phyloP scores from a whole-genome alignment of 2,797 vertebrate species.

The Lagocephalus sceleratus region DNA sequence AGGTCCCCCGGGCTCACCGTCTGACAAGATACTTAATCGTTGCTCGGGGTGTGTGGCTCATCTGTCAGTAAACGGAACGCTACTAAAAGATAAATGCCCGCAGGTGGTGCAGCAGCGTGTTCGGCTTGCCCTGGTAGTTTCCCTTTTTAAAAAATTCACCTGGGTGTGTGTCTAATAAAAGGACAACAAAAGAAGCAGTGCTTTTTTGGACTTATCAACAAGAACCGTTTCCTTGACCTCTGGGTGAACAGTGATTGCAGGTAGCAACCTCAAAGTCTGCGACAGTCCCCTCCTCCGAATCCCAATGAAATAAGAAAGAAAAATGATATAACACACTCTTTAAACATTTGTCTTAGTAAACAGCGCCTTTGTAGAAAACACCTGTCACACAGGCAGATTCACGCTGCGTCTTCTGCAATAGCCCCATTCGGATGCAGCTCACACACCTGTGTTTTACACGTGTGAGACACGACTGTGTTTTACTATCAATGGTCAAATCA shows the following conservation, averaged over 20 bases:
- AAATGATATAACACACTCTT: no score
- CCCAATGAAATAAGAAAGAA: no score
- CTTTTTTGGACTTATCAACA: no score
- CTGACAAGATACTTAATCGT: conserved; percentile 34
- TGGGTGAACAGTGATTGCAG: no score
- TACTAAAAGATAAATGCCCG: conserved; percentile 15
- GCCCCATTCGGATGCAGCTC: conserved; percentile 18
- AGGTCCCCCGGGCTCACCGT: conserved; percentile 22
- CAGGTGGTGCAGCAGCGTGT: conserved; percentile 10
- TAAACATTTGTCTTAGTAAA: no score
- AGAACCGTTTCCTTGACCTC: no score
- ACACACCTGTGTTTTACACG: conserved; percentile 18
- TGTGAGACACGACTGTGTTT: conserved; percentile 25
- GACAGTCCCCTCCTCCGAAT: no score
- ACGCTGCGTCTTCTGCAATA: background rate
- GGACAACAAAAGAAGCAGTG: no score
- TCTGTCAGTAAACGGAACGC: conserved; percentile 24
- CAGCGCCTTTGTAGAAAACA: no score
- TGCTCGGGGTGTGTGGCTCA: conserved; percentile 21
- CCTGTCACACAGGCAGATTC: no score
- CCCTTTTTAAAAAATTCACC: conserved; percentile 6
- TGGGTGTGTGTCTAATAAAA: background rate
- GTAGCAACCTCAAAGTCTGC: no score
- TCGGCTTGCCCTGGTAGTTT: background rate
- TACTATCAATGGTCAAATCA: conserved; percentile 25